Conservation (phyloP, 2,797 vertebrate genomes). For the Chaetodon trifasciatus region DNA sequence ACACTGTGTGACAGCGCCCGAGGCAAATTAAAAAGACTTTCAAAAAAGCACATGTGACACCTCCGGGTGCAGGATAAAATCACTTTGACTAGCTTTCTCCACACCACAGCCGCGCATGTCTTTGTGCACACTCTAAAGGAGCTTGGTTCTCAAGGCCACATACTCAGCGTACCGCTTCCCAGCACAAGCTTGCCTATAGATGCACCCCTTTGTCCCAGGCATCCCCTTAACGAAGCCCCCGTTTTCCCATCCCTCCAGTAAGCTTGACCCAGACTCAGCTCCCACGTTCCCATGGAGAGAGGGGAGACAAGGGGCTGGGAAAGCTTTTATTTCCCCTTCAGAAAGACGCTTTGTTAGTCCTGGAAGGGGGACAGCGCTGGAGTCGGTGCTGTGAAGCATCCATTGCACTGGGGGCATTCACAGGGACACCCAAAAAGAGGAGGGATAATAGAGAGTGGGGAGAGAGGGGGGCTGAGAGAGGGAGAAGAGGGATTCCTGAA, state of each 20-base stretch:
- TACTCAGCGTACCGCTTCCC: slow-evolving; percentile 73
- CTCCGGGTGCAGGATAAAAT: slow-evolving; percentile 71
- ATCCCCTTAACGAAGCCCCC: slow-evolving; percentile 77
- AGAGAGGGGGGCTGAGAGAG: slow-evolving; percentile 54
- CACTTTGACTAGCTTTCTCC: slow-evolving; percentile 70
- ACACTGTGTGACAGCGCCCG: slow-evolving; percentile 24
- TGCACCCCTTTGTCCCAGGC: slow-evolving; percentile 80
- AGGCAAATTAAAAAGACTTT: slow-evolving; percentile 65
- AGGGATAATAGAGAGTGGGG: slow-evolving; percentile 70
- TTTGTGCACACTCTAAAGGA: slow-evolving; percentile 70
- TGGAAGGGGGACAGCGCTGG: slow-evolving; percentile 93
- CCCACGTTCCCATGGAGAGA: slow-evolving; percentile 95
- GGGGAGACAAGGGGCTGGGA: slow-evolving; percentile 88
- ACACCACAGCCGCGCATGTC: slow-evolving; percentile 28
- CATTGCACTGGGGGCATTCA: slow-evolving; percentile 89
- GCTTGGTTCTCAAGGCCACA: slow-evolving; percentile 70
- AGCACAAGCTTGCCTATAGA: slow-evolving; percentile 76
- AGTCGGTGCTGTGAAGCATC: slow-evolving; percentile 85
- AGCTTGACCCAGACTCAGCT: slow-evolving; percentile 91
- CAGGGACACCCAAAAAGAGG: slow-evolving; percentile 86
- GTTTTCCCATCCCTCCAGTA: slow-evolving; percentile 88
- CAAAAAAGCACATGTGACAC: slow-evolving; percentile 56
- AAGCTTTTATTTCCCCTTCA: slow-evolving; percentile 90
- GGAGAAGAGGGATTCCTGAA: slow-evolving; percentile 70
- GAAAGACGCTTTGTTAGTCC: slow-evolving; percentile 98